Evolutionary conservation across 2,888 invertebrate species (phyloP).

Genomic region (Drosophila basisetae): DNA sequence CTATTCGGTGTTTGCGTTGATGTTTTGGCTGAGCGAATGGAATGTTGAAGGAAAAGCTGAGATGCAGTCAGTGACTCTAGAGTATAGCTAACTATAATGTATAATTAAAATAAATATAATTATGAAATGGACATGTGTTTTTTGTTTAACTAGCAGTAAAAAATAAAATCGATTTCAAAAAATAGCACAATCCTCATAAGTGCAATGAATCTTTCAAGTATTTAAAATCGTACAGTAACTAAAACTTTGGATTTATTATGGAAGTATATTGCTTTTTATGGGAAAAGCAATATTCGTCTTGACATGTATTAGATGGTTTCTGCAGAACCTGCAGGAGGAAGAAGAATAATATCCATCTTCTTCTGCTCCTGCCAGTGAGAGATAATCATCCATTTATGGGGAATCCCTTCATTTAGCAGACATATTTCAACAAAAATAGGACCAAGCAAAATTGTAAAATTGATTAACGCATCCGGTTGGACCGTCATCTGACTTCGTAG

Average conservation of each 20-base stretch:
- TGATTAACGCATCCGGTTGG: not conserved
- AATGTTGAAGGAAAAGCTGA: constrained; percentile 34
- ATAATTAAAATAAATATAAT: not conserved
- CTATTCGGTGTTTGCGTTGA: constrained; percentile 23
- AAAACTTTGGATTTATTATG: not conserved
- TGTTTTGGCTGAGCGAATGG: constrained; percentile 26
- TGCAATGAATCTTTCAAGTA: not conserved
- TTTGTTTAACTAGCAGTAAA: not conserved
- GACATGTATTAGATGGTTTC: not conserved
- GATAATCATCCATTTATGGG: not conserved
- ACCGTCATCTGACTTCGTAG: not conserved
- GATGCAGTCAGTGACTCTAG: not conserved
- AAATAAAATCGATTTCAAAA: not conserved
- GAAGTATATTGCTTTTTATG: not conserved
- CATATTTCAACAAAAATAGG: not conserved
- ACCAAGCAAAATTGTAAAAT: not conserved
- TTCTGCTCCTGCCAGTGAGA: not conserved
- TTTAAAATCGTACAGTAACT: not conserved
- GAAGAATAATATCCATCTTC: not conserved
- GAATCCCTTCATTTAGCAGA: not conserved
- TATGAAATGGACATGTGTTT: not conserved
- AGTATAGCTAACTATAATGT: not conserved
- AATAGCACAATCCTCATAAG: not conserved
- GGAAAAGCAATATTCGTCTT: not conserved
- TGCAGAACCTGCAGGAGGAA: not conserved